These are phyloP conservation scores for Orycteropus afer DNA, from an alignment of 2,113 vertebrate species.

Conservation along the genomic window DNA sequence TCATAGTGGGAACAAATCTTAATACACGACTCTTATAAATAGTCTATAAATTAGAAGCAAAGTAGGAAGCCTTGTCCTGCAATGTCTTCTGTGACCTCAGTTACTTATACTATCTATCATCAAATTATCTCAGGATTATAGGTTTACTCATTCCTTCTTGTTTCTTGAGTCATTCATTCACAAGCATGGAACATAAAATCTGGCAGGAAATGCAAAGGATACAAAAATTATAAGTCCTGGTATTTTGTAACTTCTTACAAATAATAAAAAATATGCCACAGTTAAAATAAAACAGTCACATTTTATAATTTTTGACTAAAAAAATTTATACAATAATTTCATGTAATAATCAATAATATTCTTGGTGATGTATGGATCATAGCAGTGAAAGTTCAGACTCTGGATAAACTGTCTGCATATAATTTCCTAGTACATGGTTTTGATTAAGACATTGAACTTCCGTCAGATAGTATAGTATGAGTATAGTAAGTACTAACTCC, in stretches of 20 bases:
- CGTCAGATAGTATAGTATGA: accelerated
- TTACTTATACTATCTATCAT: neutral
- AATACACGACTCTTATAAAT: neutral
- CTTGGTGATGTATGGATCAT: neutral
- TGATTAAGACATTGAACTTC: neutral
- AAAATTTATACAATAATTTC: neutral
- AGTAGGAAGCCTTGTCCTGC: neutral
- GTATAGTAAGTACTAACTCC: neutral
- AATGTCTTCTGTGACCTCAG: neutral
- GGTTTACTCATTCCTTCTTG: neutral
- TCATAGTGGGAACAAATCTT: neutral
- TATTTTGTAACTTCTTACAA: neutral
- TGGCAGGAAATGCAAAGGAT: neutral
- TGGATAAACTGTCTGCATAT: neutral
- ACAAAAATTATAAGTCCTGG: neutral
- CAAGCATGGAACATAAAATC: neutral
- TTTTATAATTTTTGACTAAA: neutral
- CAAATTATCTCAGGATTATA: neutral
- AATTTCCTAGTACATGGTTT: neutral
- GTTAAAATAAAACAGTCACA: too few species aligned
- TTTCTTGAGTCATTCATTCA: neutral
- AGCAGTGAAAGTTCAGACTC: neutral
- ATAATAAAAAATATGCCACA: too few species aligned
- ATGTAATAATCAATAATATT: neutral
- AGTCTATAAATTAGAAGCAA: neutral